These are phyloP conservation scores for Ibycter americanus DNA, from an alignment of 2,797 vertebrate species.

Conservation along the genomic window DNA sequence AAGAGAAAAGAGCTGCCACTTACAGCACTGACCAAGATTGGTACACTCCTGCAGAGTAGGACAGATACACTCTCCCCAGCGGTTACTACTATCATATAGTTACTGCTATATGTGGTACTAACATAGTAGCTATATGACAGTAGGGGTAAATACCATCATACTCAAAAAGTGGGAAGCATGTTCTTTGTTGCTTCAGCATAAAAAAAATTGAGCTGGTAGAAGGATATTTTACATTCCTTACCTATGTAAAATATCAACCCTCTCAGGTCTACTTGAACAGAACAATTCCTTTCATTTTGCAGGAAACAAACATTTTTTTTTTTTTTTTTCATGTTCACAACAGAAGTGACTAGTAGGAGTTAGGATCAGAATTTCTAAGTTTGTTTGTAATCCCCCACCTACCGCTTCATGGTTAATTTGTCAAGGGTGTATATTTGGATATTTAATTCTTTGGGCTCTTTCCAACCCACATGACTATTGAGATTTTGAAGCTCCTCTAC, in stretches of 20 bases:
- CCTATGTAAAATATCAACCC: neutral
- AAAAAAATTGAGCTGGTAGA: accelerated
- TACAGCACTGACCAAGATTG: neutral
- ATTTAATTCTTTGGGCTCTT: neutral
- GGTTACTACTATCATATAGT: neutral
- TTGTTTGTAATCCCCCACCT: neutral
- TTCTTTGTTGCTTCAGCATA: neutral
- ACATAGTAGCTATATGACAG: neutral
- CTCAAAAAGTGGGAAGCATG: neutral
- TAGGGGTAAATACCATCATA: neutral
- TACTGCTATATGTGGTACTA: neutral
- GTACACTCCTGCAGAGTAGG: accelerated
- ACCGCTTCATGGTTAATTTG: neutral
- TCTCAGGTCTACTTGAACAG: neutral
- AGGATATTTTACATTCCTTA: neutral
- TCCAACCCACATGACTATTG: neutral
- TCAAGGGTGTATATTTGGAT: neutral
- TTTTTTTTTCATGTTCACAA: neutral
- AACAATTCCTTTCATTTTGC: neutral
- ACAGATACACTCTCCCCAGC: neutral
- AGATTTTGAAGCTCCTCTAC: neutral
- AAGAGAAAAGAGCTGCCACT: neutral
- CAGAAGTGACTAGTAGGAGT: neutral
- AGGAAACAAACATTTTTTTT: neutral
- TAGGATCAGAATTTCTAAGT: neutral